A percentile compares a stretch with the other conserved stretches of the same genome.
Evolutionary conservation across 2,888 invertebrate genomes (phyloP).

Genomic region (Trissolcus japonicus): DNA sequence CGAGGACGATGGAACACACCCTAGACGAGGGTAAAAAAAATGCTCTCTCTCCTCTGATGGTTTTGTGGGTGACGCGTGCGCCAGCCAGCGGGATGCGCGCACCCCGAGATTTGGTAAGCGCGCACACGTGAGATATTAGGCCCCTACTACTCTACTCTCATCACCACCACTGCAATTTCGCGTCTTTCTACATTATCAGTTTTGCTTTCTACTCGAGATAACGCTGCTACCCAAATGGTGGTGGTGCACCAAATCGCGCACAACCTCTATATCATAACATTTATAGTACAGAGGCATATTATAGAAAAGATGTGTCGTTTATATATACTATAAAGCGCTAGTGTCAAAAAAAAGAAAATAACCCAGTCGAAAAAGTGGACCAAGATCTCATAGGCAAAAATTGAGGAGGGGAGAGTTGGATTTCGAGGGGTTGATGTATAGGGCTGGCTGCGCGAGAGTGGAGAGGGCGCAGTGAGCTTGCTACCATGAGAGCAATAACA

Average conservation of each 20-base stretch:
- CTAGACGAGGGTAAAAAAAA: constrained; percentile 43
- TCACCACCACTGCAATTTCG: constrained; percentile 31
- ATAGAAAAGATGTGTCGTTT: too few relatives aligned
- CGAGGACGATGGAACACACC: constrained; percentile 67
- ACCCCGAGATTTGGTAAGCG: constrained; percentile 55
- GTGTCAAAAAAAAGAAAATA: constrained; percentile 6
- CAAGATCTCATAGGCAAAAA: constrained; percentile 21
- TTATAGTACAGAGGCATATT: too few relatives aligned
- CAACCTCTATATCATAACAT: too few relatives aligned
- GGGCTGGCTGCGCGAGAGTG: constrained; percentile 73
- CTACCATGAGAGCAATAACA: constrained; percentile 77
- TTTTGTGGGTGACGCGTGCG: constrained; percentile 71
- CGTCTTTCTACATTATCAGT: constrained; percentile 31
- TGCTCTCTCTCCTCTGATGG: constrained; percentile 40
- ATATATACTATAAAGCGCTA: neutral
- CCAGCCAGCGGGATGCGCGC: constrained; percentile 54
- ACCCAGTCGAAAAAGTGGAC: constrained; percentile 32
- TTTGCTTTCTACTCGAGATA: constrained; percentile 3
- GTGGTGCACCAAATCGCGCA: neutral
- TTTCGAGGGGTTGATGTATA: constrained; percentile 68
- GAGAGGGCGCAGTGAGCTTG: constrained; percentile 78
- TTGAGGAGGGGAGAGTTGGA: constrained; percentile 52
- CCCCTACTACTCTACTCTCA: constrained; percentile 39
- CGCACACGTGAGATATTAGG: constrained; percentile 58
- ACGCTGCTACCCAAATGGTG: too few relatives aligned